phyloP scores from a whole-genome alignment of 1,140 invertebrate species.

The Danaus plexippus region DNA sequence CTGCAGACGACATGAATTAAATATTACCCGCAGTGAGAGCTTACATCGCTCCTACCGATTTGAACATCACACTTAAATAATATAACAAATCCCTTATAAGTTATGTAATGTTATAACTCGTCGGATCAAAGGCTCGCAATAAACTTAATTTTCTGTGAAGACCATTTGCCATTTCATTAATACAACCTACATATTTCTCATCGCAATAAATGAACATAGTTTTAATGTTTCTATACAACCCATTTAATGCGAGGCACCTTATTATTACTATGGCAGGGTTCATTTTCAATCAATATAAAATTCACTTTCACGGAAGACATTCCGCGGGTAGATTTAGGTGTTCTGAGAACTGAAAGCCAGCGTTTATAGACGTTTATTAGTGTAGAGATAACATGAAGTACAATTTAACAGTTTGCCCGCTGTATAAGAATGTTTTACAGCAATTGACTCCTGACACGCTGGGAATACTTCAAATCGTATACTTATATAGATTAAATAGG shows the following conservation, averaged over 20 bases:
- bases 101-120: conserved; percentile 2
- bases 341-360: conserved; percentile 43
- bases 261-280: conserved; percentile 22
- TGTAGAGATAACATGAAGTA: conserved; percentile 27
- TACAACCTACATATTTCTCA: conserved; percentile 31
- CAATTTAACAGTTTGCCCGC: conserved; percentile 12
- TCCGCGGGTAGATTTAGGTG: conserved; percentile 45
- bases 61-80: too few species aligned
- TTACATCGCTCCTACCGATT: too few species aligned
- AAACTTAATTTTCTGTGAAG: conserved; percentile 24
- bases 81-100: conserved; percentile 6
- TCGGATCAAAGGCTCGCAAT: conserved; percentile 27
- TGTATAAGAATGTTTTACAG: conserved; percentile 16
- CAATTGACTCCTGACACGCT: conserved; percentile 20
- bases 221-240: conserved; percentile 24
- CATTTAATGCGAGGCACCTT: conserved; percentile 15
- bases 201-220: conserved; percentile 28
- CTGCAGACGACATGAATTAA: too few species aligned
- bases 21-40: too few species aligned
- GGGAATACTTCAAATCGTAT: too few species aligned
- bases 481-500: too few species aligned
- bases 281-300: conserved; percentile 20
- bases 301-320: conserved; percentile 50
- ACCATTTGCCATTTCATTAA: conserved; percentile 32
- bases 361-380: conserved; percentile 44